Conservation (phyloP, 2,113 vertebrate genomes). For the Chaenocephalus aceratus region DNA sequence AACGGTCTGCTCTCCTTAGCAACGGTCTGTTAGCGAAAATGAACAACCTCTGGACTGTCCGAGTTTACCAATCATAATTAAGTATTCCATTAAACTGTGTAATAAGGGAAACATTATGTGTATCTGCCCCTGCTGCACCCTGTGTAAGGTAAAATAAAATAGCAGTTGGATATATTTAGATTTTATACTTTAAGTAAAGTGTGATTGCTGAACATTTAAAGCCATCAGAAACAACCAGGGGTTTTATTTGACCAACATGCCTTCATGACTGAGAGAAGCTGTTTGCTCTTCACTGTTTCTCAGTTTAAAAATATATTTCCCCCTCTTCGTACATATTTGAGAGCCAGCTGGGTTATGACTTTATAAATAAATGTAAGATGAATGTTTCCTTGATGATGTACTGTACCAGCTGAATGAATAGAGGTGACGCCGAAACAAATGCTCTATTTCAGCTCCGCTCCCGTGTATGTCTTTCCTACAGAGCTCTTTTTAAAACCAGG, state of each 20-base stretch:
- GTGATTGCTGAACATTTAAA: background rate
- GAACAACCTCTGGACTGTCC: too few relatives aligned
- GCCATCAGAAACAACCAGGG: background rate
- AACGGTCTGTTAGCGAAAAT: too few relatives aligned
- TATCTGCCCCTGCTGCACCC: too few relatives aligned
- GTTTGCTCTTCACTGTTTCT: background rate
- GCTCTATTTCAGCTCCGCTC: background rate
- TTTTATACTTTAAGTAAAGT: background rate
- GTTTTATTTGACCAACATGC: too few relatives aligned
- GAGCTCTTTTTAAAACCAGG: background rate
- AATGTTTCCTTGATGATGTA: constrained; percentile 1
- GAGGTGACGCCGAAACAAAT: background rate
- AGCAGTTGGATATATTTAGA: background rate
- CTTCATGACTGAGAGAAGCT: background rate
- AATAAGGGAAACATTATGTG: too few relatives aligned
- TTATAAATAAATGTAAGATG: background rate
- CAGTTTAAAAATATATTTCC: background rate
- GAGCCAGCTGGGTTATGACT: background rate
- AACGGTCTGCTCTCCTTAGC: too few relatives aligned
- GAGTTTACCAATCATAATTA: too few relatives aligned
- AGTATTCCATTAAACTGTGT: too few relatives aligned
- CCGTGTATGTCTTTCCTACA: background rate
- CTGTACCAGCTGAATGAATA: background rate
- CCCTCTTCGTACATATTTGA: background rate
- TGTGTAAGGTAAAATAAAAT: too few relatives aligned